Base-by-base conservation (phyloP, 2,113 vertebrate species). In the Rhineura floridana region DNA sequence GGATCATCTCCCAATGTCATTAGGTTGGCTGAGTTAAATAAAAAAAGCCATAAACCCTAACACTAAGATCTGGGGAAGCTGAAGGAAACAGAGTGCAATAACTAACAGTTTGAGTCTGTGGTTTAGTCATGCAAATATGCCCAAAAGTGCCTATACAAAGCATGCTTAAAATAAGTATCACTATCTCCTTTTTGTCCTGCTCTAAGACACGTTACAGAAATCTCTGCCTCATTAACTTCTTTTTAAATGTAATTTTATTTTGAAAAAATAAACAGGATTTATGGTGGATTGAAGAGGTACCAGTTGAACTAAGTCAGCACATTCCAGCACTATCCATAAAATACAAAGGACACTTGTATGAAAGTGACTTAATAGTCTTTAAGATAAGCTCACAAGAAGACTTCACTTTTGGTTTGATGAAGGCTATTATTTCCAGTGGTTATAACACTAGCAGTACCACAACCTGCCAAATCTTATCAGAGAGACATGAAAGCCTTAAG, bases 401-500 rank as follows among this genome's bases (percentile, higher is more conserved):
- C 78, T 84, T 33, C 50, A 84, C 21, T 81, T 90, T 87, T 90
- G 12, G n/a, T 91, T 90, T 84, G 86, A 90, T 85, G 59, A 91
- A 59, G 75, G 75, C 23, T 87, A 65, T 85, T 87, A 69, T 91
- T 85, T 91, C 59, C 67, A 93, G 50, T 17, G 90, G 70, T 55
- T 50, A 42, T 82, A 85, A 73, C 42, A 91, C 21, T 70, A 90
- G 87, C 65, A 65, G 69, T 86, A 70, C 1, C 9, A 83, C n/a
- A 89, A 28, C 33, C 63, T 87, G 87, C 87, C 82, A 90, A 25
- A 83, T 52, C 13, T 92, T 91, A 80, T 78, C 50, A 83, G 25
- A 83, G 65, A 93, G 91, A 90, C 80, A 84, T 5, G n/a, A 93
- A 50, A 91, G n/a, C 11, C 23, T 91, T 48, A 75, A 84, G 50